Conservation (phyloP, 1,140 invertebrate genomes). For the Gonioctena quinquepunctata region DNA sequence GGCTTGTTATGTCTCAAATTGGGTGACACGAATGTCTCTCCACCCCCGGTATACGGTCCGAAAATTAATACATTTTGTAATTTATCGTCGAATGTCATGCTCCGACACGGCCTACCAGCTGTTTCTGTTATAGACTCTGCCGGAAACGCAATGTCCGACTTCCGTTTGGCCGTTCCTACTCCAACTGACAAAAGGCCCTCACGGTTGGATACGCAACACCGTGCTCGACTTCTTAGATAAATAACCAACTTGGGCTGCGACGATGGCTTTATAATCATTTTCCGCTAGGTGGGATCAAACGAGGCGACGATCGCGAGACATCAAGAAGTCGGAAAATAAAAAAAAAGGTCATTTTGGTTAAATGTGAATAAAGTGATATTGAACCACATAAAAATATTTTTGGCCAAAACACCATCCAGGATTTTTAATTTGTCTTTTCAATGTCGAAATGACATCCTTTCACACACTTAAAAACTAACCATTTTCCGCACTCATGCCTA, state of each 20-base stretch:
- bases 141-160: conserved; percentile 8
- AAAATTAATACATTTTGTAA: not conserved
- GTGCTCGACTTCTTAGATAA: conserved; percentile 12
- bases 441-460: too few relatives aligned
- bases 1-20: too few relatives aligned
- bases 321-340: too few relatives aligned
- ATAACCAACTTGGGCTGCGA: not conserved
- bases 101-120: conserved; percentile 5
- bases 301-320: not conserved
- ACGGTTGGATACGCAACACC: conserved; percentile 6
- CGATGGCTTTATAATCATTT: conserved; percentile 12
- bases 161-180: conserved; percentile 4
- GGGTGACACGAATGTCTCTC: not conserved
- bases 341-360: too few relatives aligned
- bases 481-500: too few relatives aligned
- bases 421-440: too few relatives aligned
- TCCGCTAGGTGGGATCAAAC: not conserved
- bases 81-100: conserved; percentile 4
- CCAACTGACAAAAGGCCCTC: conserved; percentile 4
- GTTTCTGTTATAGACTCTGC: not conserved
- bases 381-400: too few relatives aligned
- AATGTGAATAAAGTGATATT: too few relatives aligned
- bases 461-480: too few relatives aligned
- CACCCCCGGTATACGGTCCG: not conserved
- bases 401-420: too few relatives aligned